Base-by-base conservation (phyloP, 2,888 invertebrate genomes). In the Oxyscelio sp. region DNA sequence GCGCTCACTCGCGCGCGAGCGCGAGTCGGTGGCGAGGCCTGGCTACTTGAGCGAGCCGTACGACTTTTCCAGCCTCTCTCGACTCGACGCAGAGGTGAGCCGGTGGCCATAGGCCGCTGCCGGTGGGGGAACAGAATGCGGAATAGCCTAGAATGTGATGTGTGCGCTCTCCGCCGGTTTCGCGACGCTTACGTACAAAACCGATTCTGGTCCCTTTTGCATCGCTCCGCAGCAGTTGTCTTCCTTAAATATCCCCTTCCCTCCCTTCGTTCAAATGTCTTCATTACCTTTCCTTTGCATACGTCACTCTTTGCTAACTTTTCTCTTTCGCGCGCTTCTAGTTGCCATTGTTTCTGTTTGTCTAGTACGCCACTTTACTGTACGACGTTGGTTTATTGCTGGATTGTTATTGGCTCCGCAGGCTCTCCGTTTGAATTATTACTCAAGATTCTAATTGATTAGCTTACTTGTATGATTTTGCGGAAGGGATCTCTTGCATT, bases 131-230 rank as follows among this genome's bases (percentile, higher is more conserved):
- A 94, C 90, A 94, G 94, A 94, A 94, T 94, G 94, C 94, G 94
- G 94, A 94, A 94, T 94, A 94, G 94, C 94, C 94, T 94, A 94
- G 94, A 94, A 94, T 94, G 94, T 93, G 93, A 94, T 93, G 93
- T 92, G 93, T 93, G 91, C 91, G 89, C 88, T 89, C 90, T 91
- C 89, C 89, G 80, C 88, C 77, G 87, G 81, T 63, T 58, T 70
- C 74, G 61, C 82, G 68, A 65, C 80, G 81, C 66, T 77, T 75
- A 52, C 70, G 66, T 66, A 68, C 79, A 48, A 73, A 71, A 52
- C 79, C 79, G 66, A 86, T 83, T 68, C 78, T 65, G 80, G 70
- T 68, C 77, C 68, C 79, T 75, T 79, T 65, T n/a, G 71, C 73
- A 50, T 59, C 40, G 43, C 43, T 17, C 63, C 22, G 34, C 27